Conservation (phyloP, 2,888 invertebrate genomes). For the Pseudolycoriella hygida region DNA sequence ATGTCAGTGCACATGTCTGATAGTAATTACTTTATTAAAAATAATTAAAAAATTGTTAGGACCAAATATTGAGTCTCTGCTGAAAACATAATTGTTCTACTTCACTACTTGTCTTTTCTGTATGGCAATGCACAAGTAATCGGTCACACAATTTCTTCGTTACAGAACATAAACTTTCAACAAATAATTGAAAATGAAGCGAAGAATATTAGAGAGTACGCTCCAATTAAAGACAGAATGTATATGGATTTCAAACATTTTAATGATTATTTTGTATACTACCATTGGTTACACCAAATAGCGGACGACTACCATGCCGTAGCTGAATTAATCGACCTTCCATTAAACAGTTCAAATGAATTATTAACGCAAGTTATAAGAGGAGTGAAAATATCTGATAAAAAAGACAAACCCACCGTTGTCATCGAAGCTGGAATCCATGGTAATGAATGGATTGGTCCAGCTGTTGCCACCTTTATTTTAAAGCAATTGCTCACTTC, state of each 20-base stretch:
- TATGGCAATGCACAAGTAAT: too few species aligned
- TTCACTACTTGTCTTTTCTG: too few species aligned
- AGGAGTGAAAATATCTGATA: constrained; percentile 38
- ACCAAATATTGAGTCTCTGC: too few species aligned
- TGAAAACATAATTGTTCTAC: too few species aligned
- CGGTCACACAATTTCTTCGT: too few species aligned
- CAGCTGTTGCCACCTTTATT: constrained; percentile 34
- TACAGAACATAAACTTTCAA: constrained; percentile 16
- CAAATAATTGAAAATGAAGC: constrained; percentile 13
- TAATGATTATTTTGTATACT: constrained; percentile 26
- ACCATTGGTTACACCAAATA: constrained; percentile 31
- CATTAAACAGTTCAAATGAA: too few species aligned
- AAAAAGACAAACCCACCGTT: constrained; percentile 27
- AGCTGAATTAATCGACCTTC: constrained; percentile 33
- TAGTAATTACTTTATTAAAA: too few species aligned
- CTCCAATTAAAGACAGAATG: constrained; percentile 20
- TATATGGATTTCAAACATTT: too few species aligned
- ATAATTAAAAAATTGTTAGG: too few species aligned
- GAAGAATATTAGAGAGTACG: constrained; percentile 19
- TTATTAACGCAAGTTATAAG: constrained; percentile 40
- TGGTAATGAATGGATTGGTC: constrained; percentile 50
- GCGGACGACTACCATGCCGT: constrained; percentile 32
- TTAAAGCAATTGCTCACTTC: too few species aligned
- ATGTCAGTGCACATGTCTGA: too few species aligned
- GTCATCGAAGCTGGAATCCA: constrained; percentile 41